Base-by-base conservation (phyloP, 2,888 invertebrate species). In the Rhingia campestris region DNA sequence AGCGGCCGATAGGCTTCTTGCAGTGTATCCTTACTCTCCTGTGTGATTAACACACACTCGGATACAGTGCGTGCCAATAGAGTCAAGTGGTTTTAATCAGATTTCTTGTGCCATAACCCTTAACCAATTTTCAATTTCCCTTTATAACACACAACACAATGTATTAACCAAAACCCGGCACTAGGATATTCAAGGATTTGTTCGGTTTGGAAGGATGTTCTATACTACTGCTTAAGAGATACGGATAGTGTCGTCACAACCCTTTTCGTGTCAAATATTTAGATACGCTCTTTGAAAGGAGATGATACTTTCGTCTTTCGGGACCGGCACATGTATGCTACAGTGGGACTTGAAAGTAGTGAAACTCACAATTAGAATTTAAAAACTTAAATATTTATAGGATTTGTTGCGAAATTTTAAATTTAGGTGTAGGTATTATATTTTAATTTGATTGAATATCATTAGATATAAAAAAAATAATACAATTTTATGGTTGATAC, bases 1-100 rank as follows among this genome's bases (percentile, higher is more conserved):
- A 41, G 7, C 35, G 39, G 39, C n/a, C 63, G 53, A 41, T 47
- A 54, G 53, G 14, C 43, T 69, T 74, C 22, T 22, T 22, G 22
- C 22, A 22, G 22, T 73, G 79, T 67, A 7, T 47, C 66, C 59
- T 72, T 73, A 72, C 43, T 66, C 58, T n/a, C 22, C 45, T 61
- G n/a, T 32, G 33, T 32, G 56, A 12, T 49, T n/a, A 43, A 2
- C 6, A 41, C 56, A 14, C 39, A 12, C 76, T 32, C 47, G 12
- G 9, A 12, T 22, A 7, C 9, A 56, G n/a, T 66, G 79, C 64
- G 79, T 54, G 63, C 22, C 45, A 75, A 61, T 73, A 64, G 67
- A 77, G 73, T 73, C 69, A 80, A 80, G 84, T 75, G 84, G 84
- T 66, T 84, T 80, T 84, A 84, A 84, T 84, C 84, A 84, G 84